Evolutionary conservation across 2,113 vertebrate species (phyloP).

Genomic region (Macquaria australasica): DNA sequence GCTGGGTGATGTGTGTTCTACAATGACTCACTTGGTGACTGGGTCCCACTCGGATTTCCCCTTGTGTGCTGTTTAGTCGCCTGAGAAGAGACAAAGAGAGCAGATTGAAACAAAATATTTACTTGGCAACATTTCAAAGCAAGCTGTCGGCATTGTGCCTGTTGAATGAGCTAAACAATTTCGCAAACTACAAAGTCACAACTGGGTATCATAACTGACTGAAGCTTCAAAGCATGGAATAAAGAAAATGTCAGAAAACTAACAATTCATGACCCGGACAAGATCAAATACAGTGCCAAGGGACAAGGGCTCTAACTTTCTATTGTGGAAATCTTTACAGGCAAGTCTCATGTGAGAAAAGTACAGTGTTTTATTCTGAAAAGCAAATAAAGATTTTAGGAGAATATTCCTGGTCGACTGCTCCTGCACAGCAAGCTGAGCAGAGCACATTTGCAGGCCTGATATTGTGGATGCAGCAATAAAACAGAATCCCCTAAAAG

Average conservation of each 20-base stretch:
- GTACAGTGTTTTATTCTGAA: constrained; percentile 16
- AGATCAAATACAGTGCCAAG: not conserved
- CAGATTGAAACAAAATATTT: constrained; percentile 56
- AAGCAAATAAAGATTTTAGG: constrained; percentile 45
- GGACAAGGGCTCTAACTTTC: not conserved
- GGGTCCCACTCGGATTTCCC: constrained; percentile 98
- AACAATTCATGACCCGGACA: not conserved
- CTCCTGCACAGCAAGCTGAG: constrained; percentile 46
- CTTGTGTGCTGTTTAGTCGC: constrained; percentile 99
- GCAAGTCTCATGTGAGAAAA: not conserved
- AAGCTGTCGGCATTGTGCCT: not conserved
- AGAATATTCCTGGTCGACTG: constrained; percentile 38
- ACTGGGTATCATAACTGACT: not conserved
- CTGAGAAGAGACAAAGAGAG: constrained; percentile 83
- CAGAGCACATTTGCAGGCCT: constrained; percentile 67
- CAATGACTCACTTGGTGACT: constrained; percentile 94
- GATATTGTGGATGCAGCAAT: constrained; percentile 80
- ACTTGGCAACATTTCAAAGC: constrained; percentile 45
- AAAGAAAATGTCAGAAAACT: not conserved
- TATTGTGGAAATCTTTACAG: not conserved
- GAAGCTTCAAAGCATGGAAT: not conserved
- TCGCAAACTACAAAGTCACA: constrained; percentile 21
- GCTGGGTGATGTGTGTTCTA: constrained; percentile 8
- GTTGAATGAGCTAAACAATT: constrained; percentile 32
- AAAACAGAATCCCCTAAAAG: constrained; percentile 78